phyloP scores from a whole-genome alignment of 2,888 invertebrate species.

The Caenorhabditis uteleia region DNA sequence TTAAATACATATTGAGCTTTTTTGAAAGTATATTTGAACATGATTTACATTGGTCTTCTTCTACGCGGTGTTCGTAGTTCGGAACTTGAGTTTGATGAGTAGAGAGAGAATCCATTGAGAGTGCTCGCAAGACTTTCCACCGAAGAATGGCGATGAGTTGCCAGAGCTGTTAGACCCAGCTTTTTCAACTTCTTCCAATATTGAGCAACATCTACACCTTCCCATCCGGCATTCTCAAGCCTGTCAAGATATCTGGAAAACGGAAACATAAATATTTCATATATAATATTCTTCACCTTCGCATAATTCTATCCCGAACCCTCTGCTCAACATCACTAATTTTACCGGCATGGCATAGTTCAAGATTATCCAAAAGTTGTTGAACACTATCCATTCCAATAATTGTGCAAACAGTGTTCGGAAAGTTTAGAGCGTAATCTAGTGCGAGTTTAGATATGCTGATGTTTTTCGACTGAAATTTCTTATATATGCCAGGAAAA shows the following conservation, averaged over 20 bases:
- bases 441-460: conserved; percentile 56
- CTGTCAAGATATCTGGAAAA: conserved; percentile 69
- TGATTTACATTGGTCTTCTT: conserved; percentile 16
- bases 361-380: conserved; percentile 42
- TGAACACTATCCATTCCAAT: conserved; percentile 55
- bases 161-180: conserved; percentile 52
- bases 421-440: conserved; percentile 58
- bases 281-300: conserved; percentile 53
- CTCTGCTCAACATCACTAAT: conserved; percentile 52
- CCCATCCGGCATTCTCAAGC: conserved; percentile 78
- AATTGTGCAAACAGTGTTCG: conserved; percentile 51
- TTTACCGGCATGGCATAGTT: conserved; percentile 22
- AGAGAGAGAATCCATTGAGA: conserved; percentile 53
- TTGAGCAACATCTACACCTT: conserved; percentile 76
- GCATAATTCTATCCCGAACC: conserved; percentile 62
- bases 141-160: conserved; percentile 53
- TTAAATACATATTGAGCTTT: too few species aligned
- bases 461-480: conserved; percentile 57
- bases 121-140: conserved; percentile 62
- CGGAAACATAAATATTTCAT: not conserved
- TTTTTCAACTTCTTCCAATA: conserved; percentile 71
- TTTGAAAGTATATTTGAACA: too few species aligned
- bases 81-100: conserved; percentile 48
- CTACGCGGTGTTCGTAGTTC: conserved; percentile 42
- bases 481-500: not conserved